These are phyloP conservation scores for Sylvia borin DNA, from an alignment of 2,797 vertebrate species.

Conservation along the genomic window DNA sequence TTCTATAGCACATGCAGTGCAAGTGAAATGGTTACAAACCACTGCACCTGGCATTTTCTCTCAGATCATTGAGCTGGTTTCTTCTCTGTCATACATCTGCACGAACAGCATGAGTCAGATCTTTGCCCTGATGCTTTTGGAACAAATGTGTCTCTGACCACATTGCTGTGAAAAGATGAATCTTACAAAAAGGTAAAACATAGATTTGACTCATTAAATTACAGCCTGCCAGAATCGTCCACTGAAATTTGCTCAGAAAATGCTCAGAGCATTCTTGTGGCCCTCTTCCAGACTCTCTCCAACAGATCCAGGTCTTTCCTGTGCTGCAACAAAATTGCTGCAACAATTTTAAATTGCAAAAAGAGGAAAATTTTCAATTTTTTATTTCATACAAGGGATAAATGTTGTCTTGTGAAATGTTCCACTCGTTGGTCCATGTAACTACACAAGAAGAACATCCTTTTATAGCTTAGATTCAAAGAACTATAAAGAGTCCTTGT, in stretches of 20 bases:
- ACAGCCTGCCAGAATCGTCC: not conserved
- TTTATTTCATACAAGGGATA: not conserved
- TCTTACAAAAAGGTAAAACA: not conserved
- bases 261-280: not conserved
- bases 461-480: not conserved
- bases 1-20: not conserved
- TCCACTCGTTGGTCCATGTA: not conserved
- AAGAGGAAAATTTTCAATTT: not conserved
- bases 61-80: not conserved
- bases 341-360: not conserved
- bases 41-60: not conserved
- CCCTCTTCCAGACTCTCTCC: not conserved
- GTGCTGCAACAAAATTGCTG: not conserved
- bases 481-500: not conserved
- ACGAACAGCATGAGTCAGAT: not conserved
- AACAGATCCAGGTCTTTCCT: not conserved
- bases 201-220: constrained; percentile 2
- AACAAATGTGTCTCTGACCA: not conserved
- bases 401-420: not conserved
- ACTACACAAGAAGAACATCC: not conserved
- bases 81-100: not conserved
- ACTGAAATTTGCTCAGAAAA: not conserved
- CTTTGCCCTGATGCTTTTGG: not conserved
- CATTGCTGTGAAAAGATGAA: not conserved
- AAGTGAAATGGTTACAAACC: not conserved